phyloP scores from a whole-genome alignment of 2,888 invertebrate genomes.

The Euzetes globulus region DNA sequence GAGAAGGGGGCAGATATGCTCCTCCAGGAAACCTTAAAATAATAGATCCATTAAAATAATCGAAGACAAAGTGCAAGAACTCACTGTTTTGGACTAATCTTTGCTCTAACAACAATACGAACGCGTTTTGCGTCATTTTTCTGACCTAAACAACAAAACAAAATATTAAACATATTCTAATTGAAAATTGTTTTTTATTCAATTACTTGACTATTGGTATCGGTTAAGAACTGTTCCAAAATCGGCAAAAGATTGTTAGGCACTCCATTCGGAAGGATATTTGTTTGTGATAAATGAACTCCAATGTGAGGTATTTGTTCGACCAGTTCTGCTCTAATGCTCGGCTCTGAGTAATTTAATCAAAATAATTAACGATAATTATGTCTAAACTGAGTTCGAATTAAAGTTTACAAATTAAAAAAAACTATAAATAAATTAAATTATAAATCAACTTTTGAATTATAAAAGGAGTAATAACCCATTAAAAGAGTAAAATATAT shows the following conservation, averaged over 20 bases:
- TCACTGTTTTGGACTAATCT: slow-evolving; percentile 54
- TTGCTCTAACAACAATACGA: slow-evolving; percentile 59
- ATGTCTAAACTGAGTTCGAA: neutral
- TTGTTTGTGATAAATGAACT: slow-evolving; percentile 53
- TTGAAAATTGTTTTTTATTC: neutral
- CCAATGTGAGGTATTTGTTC: slow-evolving; percentile 62
- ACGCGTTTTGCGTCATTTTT: slow-evolving; percentile 58
- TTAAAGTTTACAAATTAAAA: neutral
- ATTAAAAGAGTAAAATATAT: neutral
- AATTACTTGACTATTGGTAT: slow-evolving; percentile 56
- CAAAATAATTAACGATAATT: neutral
- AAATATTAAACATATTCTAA: neutral
- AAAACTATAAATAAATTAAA: neutral
- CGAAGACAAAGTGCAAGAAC: slow-evolving; percentile 28
- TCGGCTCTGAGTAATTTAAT: slow-evolving; percentile 51
- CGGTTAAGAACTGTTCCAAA: slow-evolving; percentile 57
- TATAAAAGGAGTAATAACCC: neutral
- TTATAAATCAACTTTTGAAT: neutral
- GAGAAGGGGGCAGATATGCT: slow-evolving; percentile 58
- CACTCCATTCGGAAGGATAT: slow-evolving; percentile 51
- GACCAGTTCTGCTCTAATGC: slow-evolving; percentile 57
- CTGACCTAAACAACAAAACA: slow-evolving; percentile 52
- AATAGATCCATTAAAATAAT: neutral
- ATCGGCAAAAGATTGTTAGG: slow-evolving; percentile 57
- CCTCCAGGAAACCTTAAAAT: slow-evolving; percentile 50